These are phyloP conservation scores for Patella depressa DNA, from an alignment of 2,888 invertebrate species.

Conservation along the genomic window DNA sequence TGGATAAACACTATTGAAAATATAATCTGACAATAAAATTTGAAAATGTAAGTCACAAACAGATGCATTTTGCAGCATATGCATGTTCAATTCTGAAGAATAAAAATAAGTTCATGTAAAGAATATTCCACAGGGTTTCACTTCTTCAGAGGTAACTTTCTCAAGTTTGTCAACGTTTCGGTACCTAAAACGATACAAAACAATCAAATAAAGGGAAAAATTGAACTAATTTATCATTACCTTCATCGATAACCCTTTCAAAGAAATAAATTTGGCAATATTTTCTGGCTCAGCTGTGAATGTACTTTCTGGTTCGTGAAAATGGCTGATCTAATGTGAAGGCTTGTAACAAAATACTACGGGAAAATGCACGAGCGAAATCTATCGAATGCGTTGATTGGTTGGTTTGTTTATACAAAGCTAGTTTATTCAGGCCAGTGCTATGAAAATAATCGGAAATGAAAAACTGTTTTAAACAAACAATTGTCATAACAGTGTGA, in stretches of 20 bases:
- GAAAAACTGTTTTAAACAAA: not conserved
- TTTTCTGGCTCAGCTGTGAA: constrained; percentile 13
- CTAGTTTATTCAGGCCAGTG: not conserved
- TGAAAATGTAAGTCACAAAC: no score
- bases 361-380: not conserved
- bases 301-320: not conserved
- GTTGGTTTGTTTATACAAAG: not conserved
- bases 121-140: no score
- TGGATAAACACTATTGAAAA: no score
- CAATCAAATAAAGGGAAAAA: no score
- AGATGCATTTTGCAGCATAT: no score
- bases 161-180: no score
- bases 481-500: not conserved
- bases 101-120: no score
- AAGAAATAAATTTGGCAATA: constrained; percentile 1
- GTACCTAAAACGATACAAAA: no score
- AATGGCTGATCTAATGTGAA: constrained; percentile 12
- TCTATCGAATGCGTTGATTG: not conserved
- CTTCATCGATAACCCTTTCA: constrained; percentile 27
- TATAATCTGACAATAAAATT: no score
- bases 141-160: no score
- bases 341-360: not conserved
- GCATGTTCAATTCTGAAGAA: no score
- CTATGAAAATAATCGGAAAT: not conserved
- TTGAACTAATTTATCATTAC: not conserved